Evolutionary conservation across 2,797 vertebrate genomes (phyloP).

Genomic region (Pagetopsis macropterus): DNA sequence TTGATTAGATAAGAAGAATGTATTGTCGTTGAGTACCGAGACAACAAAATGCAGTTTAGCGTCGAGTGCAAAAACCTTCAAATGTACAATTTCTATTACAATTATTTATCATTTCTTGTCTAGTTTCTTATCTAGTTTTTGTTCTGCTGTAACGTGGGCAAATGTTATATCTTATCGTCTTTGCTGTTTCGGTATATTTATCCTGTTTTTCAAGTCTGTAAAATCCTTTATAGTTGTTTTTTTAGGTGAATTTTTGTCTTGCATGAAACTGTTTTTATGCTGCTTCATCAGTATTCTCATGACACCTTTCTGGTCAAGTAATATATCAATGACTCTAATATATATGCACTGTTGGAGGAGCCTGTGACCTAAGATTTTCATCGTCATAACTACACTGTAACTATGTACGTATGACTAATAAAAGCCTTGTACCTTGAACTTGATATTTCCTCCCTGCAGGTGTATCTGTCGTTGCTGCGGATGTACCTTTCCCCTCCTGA

Average conservation of each 20-base stretch:
- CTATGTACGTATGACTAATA: too few relatives aligned
- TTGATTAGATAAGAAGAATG: not conserved
- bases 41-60: not conserved
- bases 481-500: conserved; percentile 99
- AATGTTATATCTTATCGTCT: too few relatives aligned
- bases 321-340: too few relatives aligned
- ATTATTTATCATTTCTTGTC: not conserved
- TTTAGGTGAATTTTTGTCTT: not conserved
- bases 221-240: not conserved
- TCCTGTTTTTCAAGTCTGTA: not conserved
- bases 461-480: conserved; percentile 94
- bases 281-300: not conserved
- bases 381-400: too few relatives aligned
- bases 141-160: not conserved
- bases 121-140: not conserved
- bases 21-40: too few relatives aligned
- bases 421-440: too few relatives aligned
- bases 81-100: not conserved
- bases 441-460: conserved; percentile 76
- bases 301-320: not conserved
- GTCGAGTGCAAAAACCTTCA: not conserved
- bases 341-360: too few relatives aligned
- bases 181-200: not conserved
- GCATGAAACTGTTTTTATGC: not conserved
- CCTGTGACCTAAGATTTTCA: too few relatives aligned